Evolutionary conservation across 92 coral and sea anemone genomes (phyloP).

Genomic region (Phenganax stokvisi): DNA sequence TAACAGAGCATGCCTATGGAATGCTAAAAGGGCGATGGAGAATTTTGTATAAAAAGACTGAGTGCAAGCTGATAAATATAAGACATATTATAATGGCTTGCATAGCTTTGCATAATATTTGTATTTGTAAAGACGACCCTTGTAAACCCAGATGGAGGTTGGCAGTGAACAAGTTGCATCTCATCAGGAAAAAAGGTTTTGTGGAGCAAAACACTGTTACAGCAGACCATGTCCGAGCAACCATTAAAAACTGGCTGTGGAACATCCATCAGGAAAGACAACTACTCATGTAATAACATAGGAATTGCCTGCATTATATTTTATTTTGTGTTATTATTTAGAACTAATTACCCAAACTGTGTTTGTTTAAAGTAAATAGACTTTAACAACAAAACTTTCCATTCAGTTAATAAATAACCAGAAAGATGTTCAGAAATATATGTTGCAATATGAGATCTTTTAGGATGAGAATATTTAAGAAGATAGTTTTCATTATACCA

Average conservation of each 20-base stretch:
- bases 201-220: slow-evolving; percentile 37
- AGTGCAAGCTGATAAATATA: background rate
- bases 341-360: background rate
- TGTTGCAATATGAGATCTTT: background rate
- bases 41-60: slow-evolving; percentile 48
- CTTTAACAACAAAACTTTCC: no score
- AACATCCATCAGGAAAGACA: slow-evolving; percentile 49
- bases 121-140: slow-evolving; percentile 54
- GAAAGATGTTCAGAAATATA: no score
- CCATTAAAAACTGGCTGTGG: slow-evolving; percentile 58
- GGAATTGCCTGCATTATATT: background rate
- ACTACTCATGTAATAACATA: background rate
- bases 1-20: slow-evolving; percentile 60
- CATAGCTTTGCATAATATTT: slow-evolving; percentile 17
- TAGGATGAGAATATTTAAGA: background rate
- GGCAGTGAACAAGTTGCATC: slow-evolving; percentile 35
- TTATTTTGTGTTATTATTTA: background rate
- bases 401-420: no score
- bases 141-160: slow-evolving; percentile 47
- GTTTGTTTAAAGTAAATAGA: no score
- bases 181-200: slow-evolving; percentile 43
- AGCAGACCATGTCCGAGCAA: slow-evolving; percentile 51
- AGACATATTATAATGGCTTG: background rate
- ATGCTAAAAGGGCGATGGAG: slow-evolving; percentile 68
- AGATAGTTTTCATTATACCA: background rate